These are phyloP conservation scores for Ennomos fuscantarius DNA, from an alignment of 2,888 invertebrate species.

Conservation along the genomic window DNA sequence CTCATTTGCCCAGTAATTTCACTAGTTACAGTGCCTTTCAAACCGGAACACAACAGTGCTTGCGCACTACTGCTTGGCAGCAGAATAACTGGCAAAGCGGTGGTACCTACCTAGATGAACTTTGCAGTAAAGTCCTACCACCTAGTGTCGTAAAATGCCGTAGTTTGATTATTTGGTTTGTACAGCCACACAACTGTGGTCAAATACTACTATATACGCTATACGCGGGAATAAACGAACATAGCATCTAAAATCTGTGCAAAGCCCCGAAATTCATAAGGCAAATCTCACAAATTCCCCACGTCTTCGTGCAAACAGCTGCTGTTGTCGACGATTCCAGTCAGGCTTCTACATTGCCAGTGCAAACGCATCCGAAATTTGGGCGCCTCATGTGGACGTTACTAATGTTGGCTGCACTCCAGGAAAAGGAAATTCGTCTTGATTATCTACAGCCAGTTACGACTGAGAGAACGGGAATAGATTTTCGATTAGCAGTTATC, in stretches of 20 bases:
- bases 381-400: constrained; percentile 37
- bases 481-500: neutral
- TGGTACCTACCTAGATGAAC: no score
- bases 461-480: neutral
- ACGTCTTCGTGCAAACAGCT: constrained; percentile 24
- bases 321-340: constrained; percentile 31
- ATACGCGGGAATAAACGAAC: no score
- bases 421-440: constrained; percentile 23
- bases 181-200: no score
- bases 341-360: constrained; percentile 28
- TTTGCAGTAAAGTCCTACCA: no score
- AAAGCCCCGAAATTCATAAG: constrained; percentile 18
- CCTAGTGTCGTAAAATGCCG: no score
- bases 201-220: no score
- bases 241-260: neutral
- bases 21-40: no score
- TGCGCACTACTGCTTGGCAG: no score
- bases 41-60: no score
- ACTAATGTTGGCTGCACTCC: constrained; percentile 40
- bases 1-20: no score
- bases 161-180: no score
- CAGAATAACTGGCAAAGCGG: no score
- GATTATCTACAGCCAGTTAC: constrained; percentile 14
- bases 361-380: constrained; percentile 37
- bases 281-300: constrained; percentile 21